Percentiles rank a stretch among this genome's conserved stretches.
Conservation (phyloP, 2,797 vertebrate species). For the Scolopax bukidnonensis region DNA sequence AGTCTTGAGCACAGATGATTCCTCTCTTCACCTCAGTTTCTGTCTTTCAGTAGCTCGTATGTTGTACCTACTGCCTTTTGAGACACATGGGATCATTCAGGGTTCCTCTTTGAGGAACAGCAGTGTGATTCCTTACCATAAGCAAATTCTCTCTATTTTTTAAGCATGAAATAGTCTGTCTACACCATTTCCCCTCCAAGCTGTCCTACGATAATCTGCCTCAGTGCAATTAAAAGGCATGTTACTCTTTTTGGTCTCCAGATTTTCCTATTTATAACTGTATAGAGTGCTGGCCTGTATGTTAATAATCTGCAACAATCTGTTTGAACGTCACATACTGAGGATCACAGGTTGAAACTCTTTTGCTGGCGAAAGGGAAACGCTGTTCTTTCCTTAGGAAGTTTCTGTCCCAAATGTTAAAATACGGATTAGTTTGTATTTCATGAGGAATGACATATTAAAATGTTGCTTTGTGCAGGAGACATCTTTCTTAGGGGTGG, state of each 20-base stretch:
- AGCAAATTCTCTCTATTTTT: slow-evolving; percentile 29
- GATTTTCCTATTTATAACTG: slow-evolving; percentile 37
- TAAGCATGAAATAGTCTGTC: slow-evolving; percentile 16
- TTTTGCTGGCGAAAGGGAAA: slow-evolving; percentile 29
- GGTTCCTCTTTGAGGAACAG: slow-evolving; percentile 14
- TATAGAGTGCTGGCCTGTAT: background rate
- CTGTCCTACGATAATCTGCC: background rate
- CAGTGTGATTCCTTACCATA: slow-evolving; percentile 7
- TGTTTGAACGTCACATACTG: background rate
- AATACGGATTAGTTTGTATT: slow-evolving; percentile 10
- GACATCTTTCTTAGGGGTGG: background rate
- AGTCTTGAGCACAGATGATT: slow-evolving; percentile 54
- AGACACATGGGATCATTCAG: slow-evolving; percentile 6
- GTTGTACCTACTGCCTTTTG: slow-evolving; percentile 46
- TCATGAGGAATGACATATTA: background rate
- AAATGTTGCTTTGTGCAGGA: background rate
- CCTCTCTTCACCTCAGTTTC: slow-evolving; percentile 43
- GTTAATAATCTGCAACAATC: slow-evolving; percentile 34
- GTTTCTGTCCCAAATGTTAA: slow-evolving; percentile 31
- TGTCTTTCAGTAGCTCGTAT: slow-evolving; percentile 22
- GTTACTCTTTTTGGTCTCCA: slow-evolving; percentile 29
- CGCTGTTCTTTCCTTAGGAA: background rate
- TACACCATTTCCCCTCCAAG: slow-evolving; percentile 16
- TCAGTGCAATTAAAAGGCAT: slow-evolving; percentile 8
- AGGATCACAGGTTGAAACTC: background rate